Base-by-base conservation (phyloP, 1,140 invertebrate species). In the Calosoma granatense region DNA sequence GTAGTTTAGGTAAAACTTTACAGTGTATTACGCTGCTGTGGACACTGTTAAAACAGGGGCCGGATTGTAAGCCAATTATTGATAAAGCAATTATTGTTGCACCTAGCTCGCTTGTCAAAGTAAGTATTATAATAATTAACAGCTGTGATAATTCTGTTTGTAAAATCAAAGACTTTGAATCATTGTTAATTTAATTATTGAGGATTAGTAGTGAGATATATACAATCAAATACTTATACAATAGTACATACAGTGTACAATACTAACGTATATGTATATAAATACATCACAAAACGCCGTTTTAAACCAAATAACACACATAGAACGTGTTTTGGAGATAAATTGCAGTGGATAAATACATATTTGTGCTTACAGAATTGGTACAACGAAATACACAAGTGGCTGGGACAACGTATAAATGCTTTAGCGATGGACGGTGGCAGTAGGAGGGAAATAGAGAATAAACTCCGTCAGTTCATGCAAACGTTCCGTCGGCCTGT, bases 381-480 rank as follows among this genome's bases (percentile, higher is more conserved):
- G 97, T 89, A 92, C 63, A 98, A 98, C 75, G 97, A 99, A 76
- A 95, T 99, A 58, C 82, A 83, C 15, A 99, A 99, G 75, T 99
- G 97, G 97, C 72, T 99, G 0, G 83, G 82, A 12, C 86, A 85
- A 21, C 78, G 89, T 64, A 81, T 99, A 9, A 85, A 84, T 67
- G 81, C 87, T 19, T 65, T 98, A 51, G 87, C 93, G 0, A 94
- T 98, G 70, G 95, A 98, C 74, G 90, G 89, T 61, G 92, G 94
- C 0, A 82, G 85, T 17, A 95, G 94, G 75, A 80, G 82, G 55
- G 88, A 96, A 58, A 93, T 95, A 20, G 94, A 94, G 63, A 76
- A 80, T 20, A 86, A 93, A 67, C 74, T 98, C 1, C 81, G 81
- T 65, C 82, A 86, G 61, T 92, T 89, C 63, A 82, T 83, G 71